Base-by-base conservation (phyloP, 2,888 invertebrate species). In the Drosophila histrio region DNA sequence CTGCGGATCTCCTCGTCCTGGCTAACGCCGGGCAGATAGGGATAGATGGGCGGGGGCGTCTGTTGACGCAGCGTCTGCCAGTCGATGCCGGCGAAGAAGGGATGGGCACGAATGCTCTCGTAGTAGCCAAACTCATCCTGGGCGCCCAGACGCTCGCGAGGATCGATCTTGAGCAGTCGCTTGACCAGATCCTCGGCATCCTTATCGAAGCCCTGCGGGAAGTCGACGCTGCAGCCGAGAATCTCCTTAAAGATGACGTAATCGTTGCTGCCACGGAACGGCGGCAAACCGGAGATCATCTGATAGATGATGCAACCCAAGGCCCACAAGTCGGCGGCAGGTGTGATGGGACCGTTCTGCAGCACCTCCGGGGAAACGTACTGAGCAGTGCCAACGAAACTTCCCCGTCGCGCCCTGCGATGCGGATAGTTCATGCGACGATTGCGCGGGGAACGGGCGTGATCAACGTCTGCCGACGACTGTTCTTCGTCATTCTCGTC, bases 381-480 rank as follows among this genome's bases (percentile, higher is more conserved):
- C 91, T 99, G 99, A 2, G 99, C 99, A 9, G 99, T 99, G 49
- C 99, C 99, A 11, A 99, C 99, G 92, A 99, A 99, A 91, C 97
- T 97, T 87, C 95, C 95, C 83, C 70, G 71, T 2, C 87, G 60
- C 7, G 61, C 39, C 0, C 96, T 93, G 41, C 77, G 76, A 3
- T 77, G 78, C 32, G 77, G 74, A 68, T 80, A 71, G 0, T 46
- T 54, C 49, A 44, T 50, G 39, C 64, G 78, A 19, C 72, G 84
- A 21, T 79, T 75, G 36, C 72, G 70, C 21, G 82, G 77, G 0
- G 84, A 78, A 28, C 41, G 44, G 1, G 38, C 26, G 3, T 46
- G 80, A 41, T 77, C 82, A 1, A 43, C 53, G 24, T 73, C 65
- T 0, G 36, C 57, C 1, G 59, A 63, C 22, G 17, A 17, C 0